These are phyloP conservation scores for Chrysemys picta DNA, from an alignment of 2,113 vertebrate species.

Conservation along the genomic window DNA sequence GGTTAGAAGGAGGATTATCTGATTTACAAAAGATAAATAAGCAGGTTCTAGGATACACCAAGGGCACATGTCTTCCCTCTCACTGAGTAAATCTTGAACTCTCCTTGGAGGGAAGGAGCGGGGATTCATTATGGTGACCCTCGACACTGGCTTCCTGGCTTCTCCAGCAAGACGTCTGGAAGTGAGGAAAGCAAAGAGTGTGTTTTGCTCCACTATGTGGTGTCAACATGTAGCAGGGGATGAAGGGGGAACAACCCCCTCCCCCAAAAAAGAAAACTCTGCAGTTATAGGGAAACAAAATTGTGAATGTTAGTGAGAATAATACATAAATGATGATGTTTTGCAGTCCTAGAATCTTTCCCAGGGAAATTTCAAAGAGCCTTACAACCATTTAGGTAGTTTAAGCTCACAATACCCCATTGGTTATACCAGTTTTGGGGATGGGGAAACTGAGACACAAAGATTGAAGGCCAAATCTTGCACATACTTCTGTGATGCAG, in stretches of 20 bases:
- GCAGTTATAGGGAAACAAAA: neutral
- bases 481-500: accelerated
- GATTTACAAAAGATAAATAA: slow-evolving; percentile 66
- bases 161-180: slow-evolving; percentile 26
- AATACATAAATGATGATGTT: slow-evolving; percentile 23
- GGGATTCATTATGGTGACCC: slow-evolving; percentile 1
- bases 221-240: neutral
- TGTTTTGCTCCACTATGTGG: neutral
- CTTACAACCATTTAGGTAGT: neutral
- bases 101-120: neutral
- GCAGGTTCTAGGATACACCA: neutral
- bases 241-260: too few relatives aligned
- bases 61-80: neutral
- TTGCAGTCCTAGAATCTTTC: neutral
- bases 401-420: neutral
- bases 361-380: neutral
- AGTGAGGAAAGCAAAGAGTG: neutral
- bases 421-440: neutral
- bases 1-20: slow-evolving; percentile 58
- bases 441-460: neutral
- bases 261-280: too few relatives aligned
- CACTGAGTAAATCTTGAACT: slow-evolving; percentile 35
- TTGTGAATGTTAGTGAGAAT: neutral
- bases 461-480: neutral
- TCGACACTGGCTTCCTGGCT: slow-evolving; percentile 27